Conservation (phyloP, 2,888 invertebrate species). For the Drosophila falleni region DNA sequence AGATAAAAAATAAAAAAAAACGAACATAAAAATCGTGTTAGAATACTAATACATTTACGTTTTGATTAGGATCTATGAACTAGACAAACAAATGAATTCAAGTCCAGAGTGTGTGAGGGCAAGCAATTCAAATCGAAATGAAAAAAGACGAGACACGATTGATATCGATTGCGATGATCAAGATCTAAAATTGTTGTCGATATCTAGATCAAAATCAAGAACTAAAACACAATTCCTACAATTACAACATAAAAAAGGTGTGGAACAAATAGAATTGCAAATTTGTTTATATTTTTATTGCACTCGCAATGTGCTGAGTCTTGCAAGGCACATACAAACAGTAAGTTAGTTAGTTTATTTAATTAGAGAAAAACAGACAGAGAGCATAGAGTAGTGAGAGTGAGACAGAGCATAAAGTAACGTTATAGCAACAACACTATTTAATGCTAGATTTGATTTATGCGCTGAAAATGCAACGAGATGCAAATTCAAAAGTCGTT, state of each 20-base stretch:
- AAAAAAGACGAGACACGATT: constrained; percentile 21
- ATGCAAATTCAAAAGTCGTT: constrained; percentile 69
- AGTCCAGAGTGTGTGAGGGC: constrained; percentile 46
- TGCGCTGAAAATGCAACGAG: constrained; percentile 73
- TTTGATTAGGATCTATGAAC: constrained; percentile 33
- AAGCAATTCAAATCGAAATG: constrained; percentile 55
- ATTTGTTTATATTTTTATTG: constrained; percentile 39
- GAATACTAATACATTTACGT: constrained; percentile 27
- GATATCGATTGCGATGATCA: neutral
- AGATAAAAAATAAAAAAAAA: constrained; percentile 30
- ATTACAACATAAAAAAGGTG: constrained; percentile 66
- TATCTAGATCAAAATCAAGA: constrained; percentile 25
- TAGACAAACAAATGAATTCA: constrained; percentile 41
- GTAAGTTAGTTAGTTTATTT: constrained; percentile 45
- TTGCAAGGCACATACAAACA: constrained; percentile 76
- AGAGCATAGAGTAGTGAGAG: constrained; percentile 37
- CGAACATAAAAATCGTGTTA: constrained; percentile 30
- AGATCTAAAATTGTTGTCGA: constrained; percentile 5
- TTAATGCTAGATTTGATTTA: constrained; percentile 66
- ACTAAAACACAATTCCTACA: constrained; percentile 69
- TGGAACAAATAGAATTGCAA: constrained; percentile 65
- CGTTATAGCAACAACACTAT: constrained; percentile 70
- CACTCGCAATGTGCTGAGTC: constrained; percentile 61
- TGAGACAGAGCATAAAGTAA: constrained; percentile 44
- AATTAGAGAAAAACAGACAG: constrained; percentile 48